phyloP scores from a whole-genome alignment of 2,113 vertebrate genomes.

The Oryzias celebensis region DNA sequence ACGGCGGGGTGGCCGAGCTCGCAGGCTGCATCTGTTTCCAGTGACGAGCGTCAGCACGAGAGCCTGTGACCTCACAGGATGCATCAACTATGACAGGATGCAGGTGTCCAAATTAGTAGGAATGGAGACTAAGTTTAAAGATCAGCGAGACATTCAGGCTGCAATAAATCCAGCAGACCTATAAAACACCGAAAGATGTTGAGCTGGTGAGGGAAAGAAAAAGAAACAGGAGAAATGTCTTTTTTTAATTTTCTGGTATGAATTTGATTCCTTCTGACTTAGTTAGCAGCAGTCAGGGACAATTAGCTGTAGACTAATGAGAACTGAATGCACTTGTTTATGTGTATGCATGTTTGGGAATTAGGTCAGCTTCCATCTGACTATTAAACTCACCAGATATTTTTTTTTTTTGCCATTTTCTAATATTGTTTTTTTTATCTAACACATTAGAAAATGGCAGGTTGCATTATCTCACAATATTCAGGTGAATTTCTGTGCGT shows the following conservation, averaged over 20 bases:
- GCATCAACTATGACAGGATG: constrained; percentile 66
- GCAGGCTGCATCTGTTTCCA: constrained; percentile 45
- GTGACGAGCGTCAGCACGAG: constrained; percentile 28
- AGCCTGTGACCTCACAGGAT: constrained; percentile 56
- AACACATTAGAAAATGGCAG: too few species aligned
- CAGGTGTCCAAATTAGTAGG: constrained; percentile 67
- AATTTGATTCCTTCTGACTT: neutral
- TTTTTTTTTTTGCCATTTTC: neutral
- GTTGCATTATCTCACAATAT: too few species aligned
- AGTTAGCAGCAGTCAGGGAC: neutral
- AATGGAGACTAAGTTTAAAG: constrained; percentile 63
- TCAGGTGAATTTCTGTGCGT: too few species aligned
- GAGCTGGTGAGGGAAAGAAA: neutral
- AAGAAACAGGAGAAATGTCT: too few species aligned
- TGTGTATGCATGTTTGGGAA: neutral
- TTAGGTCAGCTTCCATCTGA: neutral
- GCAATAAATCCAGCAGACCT: neutral
- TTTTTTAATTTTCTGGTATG: neutral
- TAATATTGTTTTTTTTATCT: too few species aligned
- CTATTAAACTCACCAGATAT: neutral
- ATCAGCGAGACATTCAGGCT: constrained; percentile 12
- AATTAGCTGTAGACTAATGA: neutral
- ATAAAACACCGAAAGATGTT: constrained; percentile 3
- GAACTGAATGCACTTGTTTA: neutral
- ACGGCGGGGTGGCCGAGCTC: constrained; percentile 18